Evolutionary conservation across 2,888 invertebrate genomes (phyloP), one percentile per base, ranked within the genome.

Genomic region (Eupelmus urozonus): DNA sequence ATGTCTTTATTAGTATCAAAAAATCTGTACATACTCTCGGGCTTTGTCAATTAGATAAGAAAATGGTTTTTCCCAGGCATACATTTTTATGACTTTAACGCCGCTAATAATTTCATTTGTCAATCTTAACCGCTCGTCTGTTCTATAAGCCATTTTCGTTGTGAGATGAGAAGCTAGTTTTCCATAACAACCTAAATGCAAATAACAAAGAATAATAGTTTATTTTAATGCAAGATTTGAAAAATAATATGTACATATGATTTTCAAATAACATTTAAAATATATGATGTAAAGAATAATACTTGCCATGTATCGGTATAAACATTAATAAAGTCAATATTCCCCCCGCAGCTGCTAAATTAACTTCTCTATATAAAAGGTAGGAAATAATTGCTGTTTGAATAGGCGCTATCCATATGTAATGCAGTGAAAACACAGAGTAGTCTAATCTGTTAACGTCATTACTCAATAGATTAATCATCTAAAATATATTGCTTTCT

Each of bases 51-150:
- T 90, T 2, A 94, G 87, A 25, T 92, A 91, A 0, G 93, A 93
- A 86, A 96, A 96, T 0, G 95, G 95, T 51, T 93, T 93, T 88
- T 97, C 97, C 94, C 96, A 97, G 0, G 95, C 95, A 85, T 96
- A 96, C 96, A 96, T 96, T 88, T 97, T 97, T 82, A 97, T 95
- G 0, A 96, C 95, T 79, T 95, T 93, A 83, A 97, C 95, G 0
- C 97, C 97, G 84, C 94, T 93, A 49, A 98, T 93, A 0, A 96
- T 94, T 88, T 97, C 98, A 87, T 95, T 96, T 96, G 98, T 97
- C 0, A 97, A 89, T 29, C 96, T 91, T 0, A 98, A 95, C 3
- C 98, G 91, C 83, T 96, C 92, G 90, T 98, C 98, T 0, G 97
- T 97, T 71, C 95, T 92, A 45, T 93, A 89, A 0, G 97, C 96